Base-by-base conservation (phyloP, 1,140 invertebrate species). In the Drosophila varians region DNA sequence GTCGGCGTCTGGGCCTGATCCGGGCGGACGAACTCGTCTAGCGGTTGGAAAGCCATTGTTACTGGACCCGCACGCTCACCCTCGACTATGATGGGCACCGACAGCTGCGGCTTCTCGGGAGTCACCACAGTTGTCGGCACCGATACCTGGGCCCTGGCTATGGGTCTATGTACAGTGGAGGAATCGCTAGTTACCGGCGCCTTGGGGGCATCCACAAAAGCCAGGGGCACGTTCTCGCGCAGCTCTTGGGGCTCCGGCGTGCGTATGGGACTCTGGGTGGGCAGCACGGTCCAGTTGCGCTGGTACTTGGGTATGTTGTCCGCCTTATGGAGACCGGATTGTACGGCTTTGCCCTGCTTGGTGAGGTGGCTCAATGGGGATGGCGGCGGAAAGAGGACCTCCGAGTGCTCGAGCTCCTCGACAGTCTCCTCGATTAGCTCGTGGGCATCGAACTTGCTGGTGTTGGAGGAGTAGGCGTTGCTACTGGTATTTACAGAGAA, bases 291-390 rank as follows among this genome's bases (percentile, higher is more conserved):
- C 79, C 94, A 92, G 79, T 94, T 92, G 91, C 93, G 92, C 84
- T 94, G 93, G 89, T 94, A 94, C 56, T 92, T 89, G 21, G 93
- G 93, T 77, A 94, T 93, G 77, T 90, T 91, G 42, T 93, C 92
- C 12, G 93, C 91, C 90, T 92, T 93, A 56, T 94, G 93, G 60
- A 94, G 90, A 42, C 92, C 92, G 58, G 92, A 92, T 28, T 83
- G 73, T 38, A 78, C 70, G 68, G 74, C 46, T 77, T 88, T 89
- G 46, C 68, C 71, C 52, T 90, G 60, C 45, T 64, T 64, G 60
- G 60, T 76, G 80, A 92, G 45, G 91, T 90, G 89, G 58, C 89
- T 89, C 25, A 90, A 76, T 64, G 89, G 89, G 66, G 89, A 90
- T 54, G 89, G 89, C 70, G 89, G 89, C 51, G 89, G 89, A 25